These are phyloP conservation scores for Grantiella picta DNA, from an alignment of 2,113 vertebrate genomes.

Conservation along the genomic window DNA sequence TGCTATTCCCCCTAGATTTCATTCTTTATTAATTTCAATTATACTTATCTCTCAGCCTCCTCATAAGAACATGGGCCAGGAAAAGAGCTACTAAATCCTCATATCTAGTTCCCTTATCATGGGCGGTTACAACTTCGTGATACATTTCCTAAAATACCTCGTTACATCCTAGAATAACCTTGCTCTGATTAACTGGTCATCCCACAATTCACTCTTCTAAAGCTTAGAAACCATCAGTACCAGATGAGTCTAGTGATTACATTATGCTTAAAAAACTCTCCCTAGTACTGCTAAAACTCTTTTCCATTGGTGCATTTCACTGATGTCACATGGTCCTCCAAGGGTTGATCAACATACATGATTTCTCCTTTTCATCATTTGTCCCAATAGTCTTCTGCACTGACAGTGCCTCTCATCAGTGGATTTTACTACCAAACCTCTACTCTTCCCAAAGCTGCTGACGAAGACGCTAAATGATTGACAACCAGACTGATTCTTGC, in stretches of 20 bases:
- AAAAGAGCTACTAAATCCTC: background rate
- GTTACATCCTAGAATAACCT: background rate
- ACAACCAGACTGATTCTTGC: background rate
- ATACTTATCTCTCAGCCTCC: background rate
- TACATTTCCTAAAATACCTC: background rate
- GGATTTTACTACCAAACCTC: background rate
- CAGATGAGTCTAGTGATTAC: background rate
- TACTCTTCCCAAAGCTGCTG: background rate
- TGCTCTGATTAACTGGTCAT: background rate
- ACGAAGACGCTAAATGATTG: background rate
- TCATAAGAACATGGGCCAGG: background rate
- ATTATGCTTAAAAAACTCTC: background rate
- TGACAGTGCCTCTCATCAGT: background rate
- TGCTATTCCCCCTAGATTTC: background rate
- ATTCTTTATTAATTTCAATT: background rate
- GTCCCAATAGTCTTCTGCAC: background rate
- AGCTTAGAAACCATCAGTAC: background rate
- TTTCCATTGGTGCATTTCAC: background rate
- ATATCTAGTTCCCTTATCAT: background rate
- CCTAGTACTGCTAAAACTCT: background rate
- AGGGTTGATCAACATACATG: fast-evolving
- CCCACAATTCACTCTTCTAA: background rate
- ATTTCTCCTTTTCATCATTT: background rate
- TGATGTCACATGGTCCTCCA: background rate
- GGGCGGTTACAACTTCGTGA: background rate